phyloP scores from a whole-genome alignment of 2,113 vertebrate genomes.

The Pygoscelis adeliae region DNA sequence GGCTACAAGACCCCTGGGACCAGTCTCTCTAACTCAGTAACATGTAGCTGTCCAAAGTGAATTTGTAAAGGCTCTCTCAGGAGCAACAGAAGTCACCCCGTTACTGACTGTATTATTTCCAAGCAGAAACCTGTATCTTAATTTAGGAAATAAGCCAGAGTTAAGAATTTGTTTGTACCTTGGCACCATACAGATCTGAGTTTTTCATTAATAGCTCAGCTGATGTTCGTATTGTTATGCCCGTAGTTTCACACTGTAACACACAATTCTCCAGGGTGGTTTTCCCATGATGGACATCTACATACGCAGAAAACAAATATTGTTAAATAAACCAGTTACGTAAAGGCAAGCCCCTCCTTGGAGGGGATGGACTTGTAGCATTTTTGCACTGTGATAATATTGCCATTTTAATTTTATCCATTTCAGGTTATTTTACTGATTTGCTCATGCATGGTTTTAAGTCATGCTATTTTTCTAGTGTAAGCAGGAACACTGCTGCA shows the following conservation, averaged over 20 bases:
- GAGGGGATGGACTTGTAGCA: neutral
- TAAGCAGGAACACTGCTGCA: neutral
- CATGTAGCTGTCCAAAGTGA: neutral
- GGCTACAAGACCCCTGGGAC: neutral
- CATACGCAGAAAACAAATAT: neutral
- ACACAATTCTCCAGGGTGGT: conserved; percentile 92
- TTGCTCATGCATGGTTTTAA: neutral
- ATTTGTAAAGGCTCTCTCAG: neutral
- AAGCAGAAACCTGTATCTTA: neutral
- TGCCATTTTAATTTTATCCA: neutral
- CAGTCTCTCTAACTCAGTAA: neutral
- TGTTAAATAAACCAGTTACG: neutral
- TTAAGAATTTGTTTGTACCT: conserved; percentile 74
- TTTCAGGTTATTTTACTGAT: neutral
- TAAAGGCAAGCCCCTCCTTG: neutral
- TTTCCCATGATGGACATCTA: conserved; percentile 89
- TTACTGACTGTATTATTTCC: neutral
- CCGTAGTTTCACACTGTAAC: conserved; percentile 92
- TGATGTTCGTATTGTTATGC: conserved; percentile 86
- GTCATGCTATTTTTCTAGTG: neutral
- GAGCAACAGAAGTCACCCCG: neutral
- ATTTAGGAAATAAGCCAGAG: neutral
- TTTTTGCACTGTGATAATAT: neutral
- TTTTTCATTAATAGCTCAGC: conserved; percentile 89
- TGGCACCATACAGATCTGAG: conserved; percentile 94